Base-by-base conservation (phyloP, 2,888 invertebrate species). In the Ormyrus pomaceus region DNA sequence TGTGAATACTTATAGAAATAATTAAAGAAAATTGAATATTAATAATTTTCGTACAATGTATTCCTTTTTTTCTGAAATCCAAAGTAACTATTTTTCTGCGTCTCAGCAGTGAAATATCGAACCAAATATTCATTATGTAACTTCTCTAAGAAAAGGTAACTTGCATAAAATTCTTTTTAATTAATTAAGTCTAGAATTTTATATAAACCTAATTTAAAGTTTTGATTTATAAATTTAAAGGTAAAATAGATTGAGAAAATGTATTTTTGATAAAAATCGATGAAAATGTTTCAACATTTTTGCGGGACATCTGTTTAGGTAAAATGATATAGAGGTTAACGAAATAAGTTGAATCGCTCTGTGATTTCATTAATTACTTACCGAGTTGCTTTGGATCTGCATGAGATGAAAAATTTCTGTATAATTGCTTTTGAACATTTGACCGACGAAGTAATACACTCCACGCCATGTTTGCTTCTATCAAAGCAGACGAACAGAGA, bases 401-500 rank as follows among this genome's bases (percentile, higher is more conserved):
- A 34, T 78, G 62, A 6, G 34, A 10, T 1, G 66, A 56, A 10
- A 62, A 61, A 48, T 50, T 69, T 56, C 77, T 72, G 8, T 77
- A n/a, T 6, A 68, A 80, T 55, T 69, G 64, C 64, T 71, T 66
- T 68, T 77, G 71, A 11, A 51, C 50, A 59, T 79, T 59, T 48
- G 76, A 66, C 64, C 78, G 81, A 45, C 77, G 62, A 61, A 82
- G 68, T 56, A 66, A 68, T 50, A 51, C 51, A 50, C 58, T 53
- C 50, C 77, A 58, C 65, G 84, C 80, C 84, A 84, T 84, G 50
- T 83, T 84, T 72, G 66, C 72, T 58, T 73, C 48, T 66, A 7
- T 68, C 7, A 58, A 0, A 56, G 77, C 77, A 77, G 77, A 77
- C 61, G 62, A 69, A 13, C 10, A 9, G 10, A 46, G 46, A 62